These are phyloP conservation scores for Dynastes grantii DNA, from an alignment of 2,888 invertebrate species.

Conservation along the genomic window DNA sequence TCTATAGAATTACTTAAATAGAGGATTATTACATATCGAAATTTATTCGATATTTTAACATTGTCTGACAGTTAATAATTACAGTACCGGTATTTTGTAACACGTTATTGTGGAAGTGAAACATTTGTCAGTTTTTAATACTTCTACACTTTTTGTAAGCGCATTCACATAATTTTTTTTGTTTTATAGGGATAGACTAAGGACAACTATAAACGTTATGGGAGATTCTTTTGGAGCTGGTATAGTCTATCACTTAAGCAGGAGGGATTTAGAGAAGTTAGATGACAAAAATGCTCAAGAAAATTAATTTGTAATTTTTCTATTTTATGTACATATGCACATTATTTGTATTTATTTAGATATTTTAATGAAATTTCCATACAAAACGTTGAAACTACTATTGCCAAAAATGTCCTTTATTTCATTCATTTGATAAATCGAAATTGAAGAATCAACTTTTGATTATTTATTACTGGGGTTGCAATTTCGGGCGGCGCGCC, in stretches of 20 bases:
- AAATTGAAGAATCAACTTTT: no score
- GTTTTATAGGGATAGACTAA: constrained; percentile 72
- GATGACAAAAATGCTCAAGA: constrained; percentile 41
- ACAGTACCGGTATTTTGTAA: no score
- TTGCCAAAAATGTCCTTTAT: no score
- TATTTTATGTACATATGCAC: constrained; percentile 25
- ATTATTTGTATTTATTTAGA: constrained; percentile 42
- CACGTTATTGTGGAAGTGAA: not conserved
- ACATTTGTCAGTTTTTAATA: not conserved
- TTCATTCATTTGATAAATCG: no score
- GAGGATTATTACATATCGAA: no score
- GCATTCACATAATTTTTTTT: no score
- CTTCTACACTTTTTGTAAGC: not conserved
- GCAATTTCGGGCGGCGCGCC: no score
- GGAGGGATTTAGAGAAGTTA: constrained; percentile 71
- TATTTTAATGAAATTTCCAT: constrained; percentile 39
- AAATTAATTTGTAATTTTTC: constrained; percentile 19
- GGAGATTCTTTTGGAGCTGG: constrained; percentile 85
- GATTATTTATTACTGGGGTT: no score
- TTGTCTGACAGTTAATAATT: no score
- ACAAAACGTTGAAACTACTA: not conserved
- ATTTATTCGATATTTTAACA: no score
- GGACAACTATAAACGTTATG: constrained; percentile 80
- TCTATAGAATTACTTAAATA: no score
- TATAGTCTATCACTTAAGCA: constrained; percentile 79